phyloP scores from a whole-genome alignment of 1,140 invertebrate species.

The Lordiphosa stackelbergi region DNA sequence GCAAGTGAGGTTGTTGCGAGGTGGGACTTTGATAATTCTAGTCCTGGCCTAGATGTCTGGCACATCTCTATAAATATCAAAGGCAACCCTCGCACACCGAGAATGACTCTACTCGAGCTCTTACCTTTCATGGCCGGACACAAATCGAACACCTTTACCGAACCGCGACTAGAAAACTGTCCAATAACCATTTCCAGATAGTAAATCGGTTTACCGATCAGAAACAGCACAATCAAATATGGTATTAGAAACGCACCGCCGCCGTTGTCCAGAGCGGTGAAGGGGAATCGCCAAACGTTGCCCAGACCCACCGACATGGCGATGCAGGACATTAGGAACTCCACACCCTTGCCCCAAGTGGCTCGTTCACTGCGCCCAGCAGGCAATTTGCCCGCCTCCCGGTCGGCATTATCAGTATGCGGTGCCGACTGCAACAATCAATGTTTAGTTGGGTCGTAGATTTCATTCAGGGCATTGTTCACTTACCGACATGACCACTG shows the following conservation, averaged over 20 bases:
- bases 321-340: constrained; percentile 90
- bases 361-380: constrained; percentile 77
- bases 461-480: constrained; percentile 9
- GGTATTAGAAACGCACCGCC: constrained; percentile 89
- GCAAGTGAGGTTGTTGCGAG: not conserved
- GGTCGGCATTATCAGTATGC: constrained; percentile 19
- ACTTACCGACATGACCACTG: constrained; percentile 60
- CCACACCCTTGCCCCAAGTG: constrained; percentile 86
- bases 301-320: constrained; percentile 91
- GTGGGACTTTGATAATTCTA: too few relatives aligned
- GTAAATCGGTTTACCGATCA: constrained; percentile 90
- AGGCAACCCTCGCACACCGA: too few relatives aligned
- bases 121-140: constrained; percentile 81
- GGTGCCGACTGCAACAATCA: constrained; percentile 26
- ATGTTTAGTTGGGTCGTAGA: constrained; percentile 43
- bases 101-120: constrained; percentile 7
- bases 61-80: too few relatives aligned
- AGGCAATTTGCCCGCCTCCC: constrained; percentile 31
- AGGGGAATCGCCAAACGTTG: constrained; percentile 92
- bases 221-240: constrained; percentile 86
- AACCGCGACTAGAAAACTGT: constrained; percentile 84
- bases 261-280: constrained; percentile 87
- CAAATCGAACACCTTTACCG: constrained; percentile 80
- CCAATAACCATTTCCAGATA: constrained; percentile 89
- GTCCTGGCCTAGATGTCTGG: too few relatives aligned